A percentile compares a stretch with the other conserved stretches of the same genome.
phyloP scores from a whole-genome alignment of 2,113 vertebrate genomes.

The Neodontobutis hainanensis region DNA sequence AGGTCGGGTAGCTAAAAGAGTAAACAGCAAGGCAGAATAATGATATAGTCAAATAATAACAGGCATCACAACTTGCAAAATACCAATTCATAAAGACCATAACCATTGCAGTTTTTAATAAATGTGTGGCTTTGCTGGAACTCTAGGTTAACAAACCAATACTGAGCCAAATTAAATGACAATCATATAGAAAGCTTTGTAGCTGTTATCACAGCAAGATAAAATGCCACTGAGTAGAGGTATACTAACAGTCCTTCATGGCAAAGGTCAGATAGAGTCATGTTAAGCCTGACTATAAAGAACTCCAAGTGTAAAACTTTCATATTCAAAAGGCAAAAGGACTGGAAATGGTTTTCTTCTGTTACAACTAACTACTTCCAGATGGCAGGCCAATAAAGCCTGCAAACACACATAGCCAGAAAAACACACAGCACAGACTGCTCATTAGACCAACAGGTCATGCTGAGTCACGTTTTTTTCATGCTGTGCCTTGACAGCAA shows the following conservation, averaged over 20 bases:
- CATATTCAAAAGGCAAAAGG: slow-evolving; percentile 36
- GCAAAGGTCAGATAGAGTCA: slow-evolving; percentile 55
- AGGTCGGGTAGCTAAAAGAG: slow-evolving; percentile 86
- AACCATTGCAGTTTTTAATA: slow-evolving; percentile 32
- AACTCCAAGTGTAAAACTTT: slow-evolving; percentile 16
- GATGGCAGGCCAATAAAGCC: slow-evolving; percentile 25
- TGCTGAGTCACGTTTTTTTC: slow-evolving; percentile 50
- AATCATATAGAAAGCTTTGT: slow-evolving; percentile 30
- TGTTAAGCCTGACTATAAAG: slow-evolving; percentile 25
- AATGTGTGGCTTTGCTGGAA: slow-evolving; percentile 31
- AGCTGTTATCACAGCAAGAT: slow-evolving; percentile 43
- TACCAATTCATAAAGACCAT: not conserved
- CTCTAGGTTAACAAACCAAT: slow-evolving; percentile 34
- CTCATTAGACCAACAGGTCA: slow-evolving; percentile 72
- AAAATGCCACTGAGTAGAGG: slow-evolving; percentile 41
- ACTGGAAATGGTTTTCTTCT: slow-evolving; percentile 38
- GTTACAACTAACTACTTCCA: slow-evolving; percentile 65
- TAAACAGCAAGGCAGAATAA: slow-evolving; percentile 6
- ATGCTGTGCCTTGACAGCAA: slow-evolving; percentile 61
- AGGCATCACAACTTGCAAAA: not conserved
- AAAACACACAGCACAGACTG: slow-evolving; percentile 41
- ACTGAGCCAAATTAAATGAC: slow-evolving; percentile 49
- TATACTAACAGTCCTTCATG: slow-evolving; percentile 45
- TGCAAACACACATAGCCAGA: slow-evolving; percentile 23
- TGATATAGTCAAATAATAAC: not conserved